These are phyloP conservation scores for Anolis carolinensis DNA, from an alignment of 2,113 vertebrate genomes.

Conservation along the genomic window DNA sequence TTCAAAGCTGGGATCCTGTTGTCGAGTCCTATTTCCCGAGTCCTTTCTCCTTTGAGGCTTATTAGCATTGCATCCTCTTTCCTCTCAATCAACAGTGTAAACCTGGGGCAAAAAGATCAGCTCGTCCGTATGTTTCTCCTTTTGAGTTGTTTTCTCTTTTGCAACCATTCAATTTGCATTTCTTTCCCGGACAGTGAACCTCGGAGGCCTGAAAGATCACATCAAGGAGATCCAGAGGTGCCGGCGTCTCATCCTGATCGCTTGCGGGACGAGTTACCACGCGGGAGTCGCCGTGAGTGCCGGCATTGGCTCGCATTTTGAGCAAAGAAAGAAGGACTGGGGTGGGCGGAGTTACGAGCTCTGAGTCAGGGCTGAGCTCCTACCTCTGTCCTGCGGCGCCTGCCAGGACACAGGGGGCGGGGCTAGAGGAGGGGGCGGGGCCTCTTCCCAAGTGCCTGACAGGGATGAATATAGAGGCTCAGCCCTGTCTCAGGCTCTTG, in stretches of 20 bases:
- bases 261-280: conserved; percentile 96
- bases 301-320: neutral
- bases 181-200: conserved; percentile 79
- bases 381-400: too few species aligned
- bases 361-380: too few species aligned
- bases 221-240: conserved; percentile 98
- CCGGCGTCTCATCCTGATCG: conserved; percentile 93
- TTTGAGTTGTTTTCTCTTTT: neutral
- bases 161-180: neutral
- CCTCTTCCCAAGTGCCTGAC: too few species aligned
- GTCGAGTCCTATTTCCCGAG: neutral
- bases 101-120: too few species aligned
- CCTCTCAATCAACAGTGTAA: neutral
- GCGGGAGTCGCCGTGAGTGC: conserved; percentile 92
- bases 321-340: too few species aligned
- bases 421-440: too few species aligned
- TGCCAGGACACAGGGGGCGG: too few species aligned
- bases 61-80: neutral
- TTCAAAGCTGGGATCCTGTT: too few species aligned
- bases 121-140: neutral
- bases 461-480: too few species aligned
- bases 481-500: too few species aligned
- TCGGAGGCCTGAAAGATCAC: conserved; percentile 97
- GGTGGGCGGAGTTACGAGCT: too few species aligned
- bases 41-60: neutral